Evolutionary conservation across 1,140 invertebrate genomes (phyloP).

Genomic region (Macrotrachela quadricornifera): DNA sequence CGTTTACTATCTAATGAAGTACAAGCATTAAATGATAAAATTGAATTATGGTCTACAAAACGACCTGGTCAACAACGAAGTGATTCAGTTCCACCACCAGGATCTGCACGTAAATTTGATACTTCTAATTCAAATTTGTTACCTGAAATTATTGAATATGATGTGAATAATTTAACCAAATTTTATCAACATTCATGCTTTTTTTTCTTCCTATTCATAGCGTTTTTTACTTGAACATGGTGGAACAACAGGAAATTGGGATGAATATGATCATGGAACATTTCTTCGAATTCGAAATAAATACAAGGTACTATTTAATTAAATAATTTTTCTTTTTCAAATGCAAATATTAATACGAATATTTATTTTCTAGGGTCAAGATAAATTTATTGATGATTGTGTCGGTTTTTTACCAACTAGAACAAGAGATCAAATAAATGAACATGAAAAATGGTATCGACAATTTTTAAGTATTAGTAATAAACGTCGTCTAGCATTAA

Average conservation of each 20-base stretch:
- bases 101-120: slow-evolving; percentile 13
- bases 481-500: slow-evolving; percentile 25
- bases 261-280: slow-evolving; percentile 28
- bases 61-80: background rate
- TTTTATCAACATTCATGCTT: background rate
- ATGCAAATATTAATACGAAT: too few relatives aligned
- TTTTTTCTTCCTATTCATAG: slow-evolving; percentile 12
- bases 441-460: slow-evolving; percentile 27
- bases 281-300: slow-evolving; percentile 23
- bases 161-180: slow-evolving; percentile 15
- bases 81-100: background rate
- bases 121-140: slow-evolving; percentile 20
- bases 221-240: slow-evolving; percentile 26
- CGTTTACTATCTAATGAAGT: slow-evolving; percentile 18
- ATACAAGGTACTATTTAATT: slow-evolving; percentile 18
- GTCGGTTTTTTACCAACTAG: slow-evolving; percentile 18
- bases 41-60: slow-evolving; percentile 20
- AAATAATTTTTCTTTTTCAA: background rate
- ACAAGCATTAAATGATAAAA: slow-evolving; percentile 21
- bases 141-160: slow-evolving; percentile 25
- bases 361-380: slow-evolving; percentile 15
- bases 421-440: slow-evolving; percentile 19
- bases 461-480: slow-evolving; percentile 22
- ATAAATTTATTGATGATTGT: slow-evolving; percentile 19
- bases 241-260: slow-evolving; percentile 26